phyloP scores from a whole-genome alignment of 2,888 invertebrate genomes.

The Dynastes maya region DNA sequence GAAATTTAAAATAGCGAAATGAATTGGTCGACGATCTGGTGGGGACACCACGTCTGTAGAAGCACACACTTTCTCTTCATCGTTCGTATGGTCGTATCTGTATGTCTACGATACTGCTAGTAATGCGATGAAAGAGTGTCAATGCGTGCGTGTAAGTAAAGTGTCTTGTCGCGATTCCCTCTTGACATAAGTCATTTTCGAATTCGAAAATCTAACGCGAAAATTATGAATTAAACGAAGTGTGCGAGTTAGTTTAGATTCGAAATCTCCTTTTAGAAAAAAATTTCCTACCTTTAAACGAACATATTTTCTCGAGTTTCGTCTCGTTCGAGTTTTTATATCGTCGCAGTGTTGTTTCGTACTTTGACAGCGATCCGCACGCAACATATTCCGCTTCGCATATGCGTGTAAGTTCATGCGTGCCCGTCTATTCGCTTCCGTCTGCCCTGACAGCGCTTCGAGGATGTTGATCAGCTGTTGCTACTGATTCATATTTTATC shows the following conservation, averaged over 20 bases:
- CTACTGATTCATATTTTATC: slow-evolving; percentile 47
- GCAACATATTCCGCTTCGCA: background rate
- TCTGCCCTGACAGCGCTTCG: slow-evolving; percentile 36
- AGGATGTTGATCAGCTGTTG: slow-evolving; percentile 54
- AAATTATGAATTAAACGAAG: background rate
- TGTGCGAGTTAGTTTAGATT: background rate
- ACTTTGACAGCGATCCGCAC: background rate
- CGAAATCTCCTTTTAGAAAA: too few relatives aligned
- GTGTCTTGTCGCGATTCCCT: slow-evolving; percentile 16
- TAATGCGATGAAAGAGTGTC: slow-evolving; percentile 46
- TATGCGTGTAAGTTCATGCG: slow-evolving; percentile 1
- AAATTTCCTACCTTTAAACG: background rate
- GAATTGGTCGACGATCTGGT: slow-evolving; percentile 44
- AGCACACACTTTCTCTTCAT: slow-evolving; percentile 56
- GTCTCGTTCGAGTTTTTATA: slow-evolving; percentile 10
- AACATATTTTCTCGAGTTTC: slow-evolving; percentile 3
- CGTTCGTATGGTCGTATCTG: slow-evolving; percentile 50
- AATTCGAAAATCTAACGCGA: background rate
- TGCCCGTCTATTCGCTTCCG: slow-evolving; percentile 18
- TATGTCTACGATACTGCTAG: slow-evolving; percentile 39
- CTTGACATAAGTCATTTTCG: background rate
- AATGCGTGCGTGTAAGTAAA: slow-evolving; percentile 23
- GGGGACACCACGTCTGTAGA: slow-evolving; percentile 56
- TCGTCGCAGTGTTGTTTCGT: slow-evolving; percentile 9
- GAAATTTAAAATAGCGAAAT: slow-evolving; percentile 45